Conservation (phyloP, 2,113 vertebrate genomes). For the Pollachius pollachius region DNA sequence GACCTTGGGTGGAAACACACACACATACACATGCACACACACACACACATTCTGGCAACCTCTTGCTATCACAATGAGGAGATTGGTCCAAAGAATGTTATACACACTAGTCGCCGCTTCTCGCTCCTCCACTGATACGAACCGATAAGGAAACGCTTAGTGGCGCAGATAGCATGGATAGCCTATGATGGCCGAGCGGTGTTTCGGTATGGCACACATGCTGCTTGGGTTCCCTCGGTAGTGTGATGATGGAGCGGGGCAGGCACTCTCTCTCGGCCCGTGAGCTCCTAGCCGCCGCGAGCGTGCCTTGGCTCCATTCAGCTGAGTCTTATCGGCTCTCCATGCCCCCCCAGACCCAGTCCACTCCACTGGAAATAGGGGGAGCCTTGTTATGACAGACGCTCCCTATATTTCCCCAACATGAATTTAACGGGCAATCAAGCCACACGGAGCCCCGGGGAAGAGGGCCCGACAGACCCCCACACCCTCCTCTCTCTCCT, state of each 20-base stretch:
- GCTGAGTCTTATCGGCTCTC: constrained; percentile 10
- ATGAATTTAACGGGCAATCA: constrained; percentile 56
- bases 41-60: not conserved
- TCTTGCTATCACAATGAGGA: not conserved
- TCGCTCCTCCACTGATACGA: too few relatives aligned
- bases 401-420: constrained; percentile 58
- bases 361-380: not conserved
- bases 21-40: not conserved
- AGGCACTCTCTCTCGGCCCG: not conserved
- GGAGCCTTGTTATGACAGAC: constrained; percentile 42
- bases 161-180: too few relatives aligned
- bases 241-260: not conserved
- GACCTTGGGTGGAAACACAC: not conserved
- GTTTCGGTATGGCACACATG: not conserved
- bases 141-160: too few relatives aligned
- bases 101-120: too few relatives aligned
- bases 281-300: too few relatives aligned
- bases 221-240: not conserved
- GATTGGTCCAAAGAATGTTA: too few relatives aligned
- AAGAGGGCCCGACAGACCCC: constrained; percentile 26
- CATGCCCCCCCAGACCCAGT: not conserved
- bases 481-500: not conserved
- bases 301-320: not conserved
- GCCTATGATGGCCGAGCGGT: too few relatives aligned
- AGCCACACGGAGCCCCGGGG: constrained; percentile 29